Base-by-base conservation (phyloP, 2,797 vertebrate genomes). In the Megalops cyprinoides region DNA sequence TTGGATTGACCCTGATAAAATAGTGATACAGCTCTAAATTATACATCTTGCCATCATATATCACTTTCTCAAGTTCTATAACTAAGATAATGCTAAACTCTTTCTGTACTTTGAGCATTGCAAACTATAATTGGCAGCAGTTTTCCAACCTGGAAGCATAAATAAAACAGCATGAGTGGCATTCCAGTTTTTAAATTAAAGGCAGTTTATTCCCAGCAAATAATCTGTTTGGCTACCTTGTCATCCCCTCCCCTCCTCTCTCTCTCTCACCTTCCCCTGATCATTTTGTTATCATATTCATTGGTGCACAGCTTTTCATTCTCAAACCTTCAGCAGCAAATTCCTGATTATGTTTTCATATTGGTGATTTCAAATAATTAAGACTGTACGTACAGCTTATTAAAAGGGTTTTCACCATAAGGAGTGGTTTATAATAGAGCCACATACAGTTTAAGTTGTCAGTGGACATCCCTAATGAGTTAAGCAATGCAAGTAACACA, bases 181-280 rank as follows among this genome's bases (percentile, higher is more conserved):
- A 25, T 55, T 49, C 8, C 15, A 1, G 25, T 55, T 76, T 31
- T 1, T 53, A 46, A 74, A 49, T 49, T 46, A 34, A n/a, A 46
- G 73, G 28, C 44, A n/a, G 39, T 55, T 76, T 76, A 76, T 55
- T 76, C 55, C 20, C 10, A 76, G 15, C 0, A n/a, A 76, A 55
- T 34, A 48, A 76, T 53, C 48, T 48, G 44, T 76, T 46, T 76
- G 74, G 48, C 55, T 53, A 53, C 7, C 71, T 46, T 76, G 12
- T 55, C 10, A 55, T 48, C 28, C 28, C 25, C 23, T 42, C 39
- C 8, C 5, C 46, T 74, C 23, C 25, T 42, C 28, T 74, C 2
- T 74, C 34, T 46, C 28, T 74, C 18, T 48, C 28, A 7, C 42
- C 23, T 39, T 74, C 42, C 46, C 71, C 46, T 37, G 46, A 14